A percentile compares a stretch with the other conserved stretches of the same genome.
These are phyloP conservation scores for Muscina levida DNA, from an alignment of 2,888 invertebrate species.

Conservation along the genomic window DNA sequence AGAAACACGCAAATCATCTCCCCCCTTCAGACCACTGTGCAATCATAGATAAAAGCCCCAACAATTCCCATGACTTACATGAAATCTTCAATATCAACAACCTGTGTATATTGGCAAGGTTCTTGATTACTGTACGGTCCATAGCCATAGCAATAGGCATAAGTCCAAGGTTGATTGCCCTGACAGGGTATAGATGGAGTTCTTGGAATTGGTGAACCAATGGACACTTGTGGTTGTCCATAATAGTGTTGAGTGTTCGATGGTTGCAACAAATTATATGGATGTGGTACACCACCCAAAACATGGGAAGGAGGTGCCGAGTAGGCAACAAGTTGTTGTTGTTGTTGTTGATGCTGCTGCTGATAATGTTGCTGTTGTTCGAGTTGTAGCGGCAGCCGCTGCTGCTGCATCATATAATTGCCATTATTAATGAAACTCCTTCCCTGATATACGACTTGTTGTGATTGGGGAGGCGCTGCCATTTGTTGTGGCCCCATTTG, in stretches of 20 bases:
- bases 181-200: constrained; percentile 80
- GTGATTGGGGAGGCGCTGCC: constrained; percentile 11
- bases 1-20: too few species aligned
- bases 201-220: neutral
- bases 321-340: constrained; percentile 40
- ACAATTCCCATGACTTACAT: constrained; percentile 83
- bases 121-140: constrained; percentile 79
- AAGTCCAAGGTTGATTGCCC: constrained; percentile 82
- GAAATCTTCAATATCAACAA: constrained; percentile 87
- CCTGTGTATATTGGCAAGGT: constrained; percentile 85
- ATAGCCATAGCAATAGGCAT: constrained; percentile 85
- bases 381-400: constrained; percentile 15
- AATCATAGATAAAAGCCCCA: constrained; percentile 18
- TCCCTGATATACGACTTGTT: constrained; percentile 44
- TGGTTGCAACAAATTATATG: constrained; percentile 23
- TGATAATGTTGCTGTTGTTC: constrained; percentile 48
- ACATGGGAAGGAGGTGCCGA: neutral
- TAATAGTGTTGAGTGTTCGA: neutral
- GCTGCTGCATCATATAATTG: constrained; percentile 23
- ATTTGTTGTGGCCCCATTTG: constrained; percentile 5
- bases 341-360: constrained; percentile 41
- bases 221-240: constrained; percentile 48
- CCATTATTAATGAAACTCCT: constrained; percentile 37
- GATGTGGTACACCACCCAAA: too few species aligned
- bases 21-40: too few species aligned